These are phyloP conservation scores for Xestia rhomboidea DNA, from an alignment of 2,888 invertebrate species.

Conservation along the genomic window DNA sequence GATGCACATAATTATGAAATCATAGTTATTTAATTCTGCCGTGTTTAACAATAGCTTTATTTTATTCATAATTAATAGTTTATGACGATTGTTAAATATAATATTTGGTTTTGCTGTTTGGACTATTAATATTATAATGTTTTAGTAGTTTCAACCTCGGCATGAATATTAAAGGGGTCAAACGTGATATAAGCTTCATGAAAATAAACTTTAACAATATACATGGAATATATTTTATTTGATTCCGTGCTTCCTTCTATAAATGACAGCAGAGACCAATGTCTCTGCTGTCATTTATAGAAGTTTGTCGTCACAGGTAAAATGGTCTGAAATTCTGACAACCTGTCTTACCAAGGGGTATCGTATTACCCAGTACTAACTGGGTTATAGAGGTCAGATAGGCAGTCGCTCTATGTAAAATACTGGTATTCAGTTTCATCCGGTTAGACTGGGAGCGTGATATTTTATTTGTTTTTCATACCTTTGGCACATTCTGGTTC, in stretches of 20 bases:
- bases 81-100: slow-evolving; percentile 28
- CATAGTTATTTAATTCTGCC: slow-evolving; percentile 25
- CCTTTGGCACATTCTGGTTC: neutral
- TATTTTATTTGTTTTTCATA: neutral
- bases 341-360: neutral
- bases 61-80: slow-evolving; percentile 43
- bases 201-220: slow-evolving; percentile 7
- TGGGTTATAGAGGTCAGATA: neutral
- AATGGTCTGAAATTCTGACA: neutral
- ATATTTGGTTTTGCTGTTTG: slow-evolving; percentile 42
- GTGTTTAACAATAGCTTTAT: slow-evolving; percentile 26
- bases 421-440: neutral
- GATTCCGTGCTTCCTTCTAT: neutral
- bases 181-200: slow-evolving; percentile 15
- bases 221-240: slow-evolving; percentile 2
- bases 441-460: neutral
- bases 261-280: neutral
- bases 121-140: slow-evolving; percentile 35
- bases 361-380: neutral
- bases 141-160: slow-evolving; percentile 37
- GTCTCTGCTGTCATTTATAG: neutral
- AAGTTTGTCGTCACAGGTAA: neutral
- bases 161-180: slow-evolving; percentile 40
- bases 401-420: neutral
- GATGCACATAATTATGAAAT: slow-evolving; percentile 2